Evolutionary conservation across 2,888 invertebrate genomes (phyloP).

Genomic region (Xanthorhoe designata): DNA sequence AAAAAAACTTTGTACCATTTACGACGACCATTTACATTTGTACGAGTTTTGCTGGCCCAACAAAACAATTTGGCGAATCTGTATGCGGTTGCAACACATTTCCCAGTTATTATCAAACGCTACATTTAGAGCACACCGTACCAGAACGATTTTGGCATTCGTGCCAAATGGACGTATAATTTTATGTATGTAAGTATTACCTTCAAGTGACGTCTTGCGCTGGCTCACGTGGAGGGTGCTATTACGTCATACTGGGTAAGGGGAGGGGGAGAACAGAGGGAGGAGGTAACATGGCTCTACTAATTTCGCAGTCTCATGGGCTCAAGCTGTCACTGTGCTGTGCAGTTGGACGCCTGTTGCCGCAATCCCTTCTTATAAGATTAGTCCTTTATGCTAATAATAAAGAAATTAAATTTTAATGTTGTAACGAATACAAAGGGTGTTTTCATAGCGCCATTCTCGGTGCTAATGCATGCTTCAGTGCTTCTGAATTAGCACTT

Average conservation of each 20-base stretch:
- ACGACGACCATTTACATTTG: too few relatives aligned
- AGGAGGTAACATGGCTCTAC: constrained; percentile 62
- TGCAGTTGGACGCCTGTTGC: constrained; percentile 52
- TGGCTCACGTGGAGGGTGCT: constrained; percentile 51
- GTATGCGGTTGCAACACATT: constrained; percentile 27
- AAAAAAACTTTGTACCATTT: too few relatives aligned
- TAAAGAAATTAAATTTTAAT: constrained; percentile 60
- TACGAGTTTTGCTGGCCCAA: background rate
- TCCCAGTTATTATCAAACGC: constrained; percentile 38
- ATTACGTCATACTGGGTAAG: constrained; percentile 46
- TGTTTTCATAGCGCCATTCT: constrained; percentile 34
- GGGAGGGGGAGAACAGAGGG: constrained; percentile 19
- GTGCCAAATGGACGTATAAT: constrained; percentile 42
- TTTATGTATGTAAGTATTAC: constrained; percentile 36
- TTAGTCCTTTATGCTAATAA: constrained; percentile 61
- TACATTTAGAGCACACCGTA: constrained; percentile 37
- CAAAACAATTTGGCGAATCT: constrained; percentile 33
- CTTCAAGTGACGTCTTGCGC: constrained; percentile 38
- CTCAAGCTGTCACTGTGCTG: constrained; percentile 52
- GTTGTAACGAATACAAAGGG: constrained; percentile 41
- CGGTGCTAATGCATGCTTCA: constrained; percentile 11
- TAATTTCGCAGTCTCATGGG: constrained; percentile 74
- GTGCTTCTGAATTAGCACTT: constrained; percentile 9
- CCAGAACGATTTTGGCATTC: constrained; percentile 41
- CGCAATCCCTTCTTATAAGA: constrained; percentile 64